Percentiles rank a stretch among this genome's conserved stretches.
Evolutionary conservation across 2,113 vertebrate genomes (phyloP).

Genomic region (Anhinga anhinga): DNA sequence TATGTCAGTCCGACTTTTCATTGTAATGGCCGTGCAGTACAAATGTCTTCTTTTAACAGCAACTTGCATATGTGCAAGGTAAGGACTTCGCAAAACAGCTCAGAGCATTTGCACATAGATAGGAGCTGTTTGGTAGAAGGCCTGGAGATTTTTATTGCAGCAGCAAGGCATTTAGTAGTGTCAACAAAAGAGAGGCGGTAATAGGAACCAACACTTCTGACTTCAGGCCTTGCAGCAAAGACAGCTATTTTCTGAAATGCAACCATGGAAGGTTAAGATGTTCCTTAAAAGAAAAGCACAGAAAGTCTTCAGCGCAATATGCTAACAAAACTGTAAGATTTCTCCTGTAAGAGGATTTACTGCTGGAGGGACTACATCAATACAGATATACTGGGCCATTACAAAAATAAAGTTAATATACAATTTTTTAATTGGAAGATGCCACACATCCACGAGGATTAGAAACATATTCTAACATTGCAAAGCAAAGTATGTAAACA

Average conservation of each 20-base stretch:
- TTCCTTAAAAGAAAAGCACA: not conserved
- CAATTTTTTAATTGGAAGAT: not conserved
- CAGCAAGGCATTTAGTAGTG: not conserved
- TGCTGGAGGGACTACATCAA: not conserved
- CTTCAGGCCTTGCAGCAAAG: not conserved
- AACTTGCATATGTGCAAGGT: not conserved
- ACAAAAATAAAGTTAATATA: not conserved
- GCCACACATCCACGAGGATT: not conserved
- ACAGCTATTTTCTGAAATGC: not conserved
- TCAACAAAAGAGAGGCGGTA: not conserved
- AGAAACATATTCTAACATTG: not conserved
- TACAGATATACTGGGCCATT: not conserved
- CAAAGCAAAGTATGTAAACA: not conserved
- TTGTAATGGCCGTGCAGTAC: not conserved
- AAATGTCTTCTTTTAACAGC: not conserved
- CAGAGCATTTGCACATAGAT: not conserved
- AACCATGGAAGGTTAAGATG: not conserved
- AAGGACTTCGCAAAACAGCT: not conserved
- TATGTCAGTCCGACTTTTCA: not conserved
- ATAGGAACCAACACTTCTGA: not conserved
- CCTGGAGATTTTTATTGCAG: not conserved
- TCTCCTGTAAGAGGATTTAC: not conserved
- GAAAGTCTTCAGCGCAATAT: not conserved
- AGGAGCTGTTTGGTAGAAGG: not conserved
- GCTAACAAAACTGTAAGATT: not conserved